Conservation (phyloP, 2,113 vertebrate species). For the Dunckerocampus dactyliophorus region DNA sequence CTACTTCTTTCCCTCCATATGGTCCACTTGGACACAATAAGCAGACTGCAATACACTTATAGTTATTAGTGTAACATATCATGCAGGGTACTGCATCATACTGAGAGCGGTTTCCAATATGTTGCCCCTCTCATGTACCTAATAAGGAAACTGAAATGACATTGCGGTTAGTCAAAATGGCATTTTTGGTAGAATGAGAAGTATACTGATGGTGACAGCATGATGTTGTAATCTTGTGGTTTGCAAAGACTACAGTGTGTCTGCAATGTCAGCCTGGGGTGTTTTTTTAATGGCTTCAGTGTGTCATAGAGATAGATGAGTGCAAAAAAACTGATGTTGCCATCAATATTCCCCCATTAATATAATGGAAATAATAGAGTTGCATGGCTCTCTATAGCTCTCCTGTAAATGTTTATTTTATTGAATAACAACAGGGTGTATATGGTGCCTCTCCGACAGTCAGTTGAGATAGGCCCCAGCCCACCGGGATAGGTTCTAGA, state of each 20-base stretch:
- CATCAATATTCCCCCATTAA: constrained; percentile 40
- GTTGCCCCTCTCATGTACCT: neutral
- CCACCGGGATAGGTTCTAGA: too few relatives aligned
- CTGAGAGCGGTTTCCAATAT: neutral
- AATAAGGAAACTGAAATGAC: neutral
- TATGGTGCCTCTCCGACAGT: too few relatives aligned
- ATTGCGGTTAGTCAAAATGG: neutral
- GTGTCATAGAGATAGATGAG: neutral
- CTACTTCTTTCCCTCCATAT: constrained; percentile 23
- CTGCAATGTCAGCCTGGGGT: constrained; percentile 14
- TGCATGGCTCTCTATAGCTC: constrained; percentile 4
- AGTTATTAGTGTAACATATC: constrained; percentile 15
- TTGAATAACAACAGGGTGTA: neutral
- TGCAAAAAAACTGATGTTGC: constrained; percentile 4
- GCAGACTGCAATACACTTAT: constrained; percentile 9
- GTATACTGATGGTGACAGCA: neutral
- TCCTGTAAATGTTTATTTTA: neutral
- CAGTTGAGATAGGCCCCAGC: too few relatives aligned
- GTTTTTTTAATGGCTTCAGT: constrained; percentile 7
- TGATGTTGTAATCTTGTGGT: neutral
- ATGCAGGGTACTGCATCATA: neutral
- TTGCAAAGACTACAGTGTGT: neutral
- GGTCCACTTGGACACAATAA: neutral
- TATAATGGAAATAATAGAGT: constrained; percentile 26
- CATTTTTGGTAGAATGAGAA: neutral